Percentiles rank a stretch among this genome's conserved stretches.
Evolutionary conservation across 2,797 vertebrate genomes (phyloP).

Genomic region (Psittacula echo): DNA sequence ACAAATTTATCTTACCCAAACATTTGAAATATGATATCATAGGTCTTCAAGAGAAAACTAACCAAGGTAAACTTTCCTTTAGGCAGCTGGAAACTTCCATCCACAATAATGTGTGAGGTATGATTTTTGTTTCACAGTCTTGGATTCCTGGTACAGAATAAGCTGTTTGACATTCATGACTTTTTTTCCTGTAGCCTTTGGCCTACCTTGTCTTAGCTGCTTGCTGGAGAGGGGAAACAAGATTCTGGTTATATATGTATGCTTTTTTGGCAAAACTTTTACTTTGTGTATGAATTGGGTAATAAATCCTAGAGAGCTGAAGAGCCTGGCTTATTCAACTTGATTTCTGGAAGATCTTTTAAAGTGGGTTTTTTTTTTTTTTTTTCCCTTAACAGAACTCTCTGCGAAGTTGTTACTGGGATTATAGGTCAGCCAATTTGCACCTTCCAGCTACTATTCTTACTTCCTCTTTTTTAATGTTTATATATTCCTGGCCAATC

Average conservation of each 20-base stretch:
- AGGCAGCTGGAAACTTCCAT: background rate
- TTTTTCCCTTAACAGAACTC: background rate
- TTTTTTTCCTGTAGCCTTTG: constrained; percentile 5
- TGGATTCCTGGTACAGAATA: background rate
- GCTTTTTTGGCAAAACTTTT: background rate
- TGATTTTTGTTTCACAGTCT: background rate
- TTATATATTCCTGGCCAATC: background rate
- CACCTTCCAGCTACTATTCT: background rate
- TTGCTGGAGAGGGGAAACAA: background rate
- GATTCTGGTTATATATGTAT: background rate
- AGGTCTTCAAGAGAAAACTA: background rate
- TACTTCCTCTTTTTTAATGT: background rate
- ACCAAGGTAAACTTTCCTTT: background rate
- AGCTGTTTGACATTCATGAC: background rate
- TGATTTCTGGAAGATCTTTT: background rate
- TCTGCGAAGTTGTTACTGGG: background rate
- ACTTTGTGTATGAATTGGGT: background rate
- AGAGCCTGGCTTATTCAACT: background rate
- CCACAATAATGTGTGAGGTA: background rate
- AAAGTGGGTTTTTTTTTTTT: background rate
- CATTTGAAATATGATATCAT: background rate
- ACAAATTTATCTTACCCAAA: background rate
- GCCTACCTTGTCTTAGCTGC: background rate
- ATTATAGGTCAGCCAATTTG: background rate
- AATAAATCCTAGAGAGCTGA: background rate